Percentiles rank a stretch among this genome's conserved stretches.
Evolutionary conservation across 2,113 vertebrate genomes (phyloP).

Genomic region (Cephalopterus ornatus): DNA sequence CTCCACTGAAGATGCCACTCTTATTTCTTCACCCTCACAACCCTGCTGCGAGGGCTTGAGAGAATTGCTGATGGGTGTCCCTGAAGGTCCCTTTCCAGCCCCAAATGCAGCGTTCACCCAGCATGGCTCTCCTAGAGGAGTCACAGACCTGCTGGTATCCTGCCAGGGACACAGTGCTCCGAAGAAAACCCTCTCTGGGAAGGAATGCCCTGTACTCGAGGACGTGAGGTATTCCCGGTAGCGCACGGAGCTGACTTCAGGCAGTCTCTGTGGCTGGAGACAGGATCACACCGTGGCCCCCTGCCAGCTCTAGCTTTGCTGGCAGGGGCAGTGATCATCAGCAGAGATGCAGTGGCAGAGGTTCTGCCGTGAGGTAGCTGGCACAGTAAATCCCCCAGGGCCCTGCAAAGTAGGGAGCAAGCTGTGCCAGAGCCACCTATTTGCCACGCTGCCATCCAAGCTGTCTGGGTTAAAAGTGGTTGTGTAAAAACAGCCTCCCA

Average conservation of each 20-base stretch:
- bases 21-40: neutral
- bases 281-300: neutral
- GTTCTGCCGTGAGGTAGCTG: constrained; percentile 25
- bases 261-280: neutral
- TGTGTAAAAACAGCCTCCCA: neutral
- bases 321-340: neutral
- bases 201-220: neutral
- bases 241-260: neutral
- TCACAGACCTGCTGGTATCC: neutral
- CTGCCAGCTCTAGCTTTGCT: constrained; percentile 12
- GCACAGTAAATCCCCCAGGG: constrained; percentile 3
- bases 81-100: neutral
- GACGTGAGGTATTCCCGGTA: neutral
- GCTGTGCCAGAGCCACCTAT: neutral
- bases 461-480: neutral
- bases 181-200: neutral
- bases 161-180: neutral
- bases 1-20: neutral
- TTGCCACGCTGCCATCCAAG: neutral
- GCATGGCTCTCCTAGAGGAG: neutral
- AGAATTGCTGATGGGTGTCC: neutral
- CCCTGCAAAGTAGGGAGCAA: constrained; percentile 12
- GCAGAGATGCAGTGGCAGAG: constrained; percentile 30
- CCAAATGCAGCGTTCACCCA: neutral
- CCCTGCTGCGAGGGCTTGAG: neutral